Percentiles rank a stretch among this genome's conserved stretches.
Evolutionary conservation across 2,113 vertebrate species (phyloP).

Genomic region (Spheniscus mendiculus): DNA sequence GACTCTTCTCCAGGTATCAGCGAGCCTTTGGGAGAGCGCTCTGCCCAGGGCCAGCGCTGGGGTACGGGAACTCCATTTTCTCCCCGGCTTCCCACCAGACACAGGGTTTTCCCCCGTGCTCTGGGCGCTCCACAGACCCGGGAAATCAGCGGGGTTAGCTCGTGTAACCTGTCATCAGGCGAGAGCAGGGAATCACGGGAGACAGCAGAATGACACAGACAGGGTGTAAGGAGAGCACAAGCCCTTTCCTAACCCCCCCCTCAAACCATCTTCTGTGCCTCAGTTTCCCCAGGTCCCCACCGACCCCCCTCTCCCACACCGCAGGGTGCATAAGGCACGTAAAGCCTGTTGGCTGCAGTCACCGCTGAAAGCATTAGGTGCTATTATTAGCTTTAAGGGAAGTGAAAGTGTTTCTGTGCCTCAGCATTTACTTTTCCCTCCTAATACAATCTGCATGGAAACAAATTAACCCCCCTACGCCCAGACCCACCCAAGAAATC

Average conservation of each 20-base stretch:
- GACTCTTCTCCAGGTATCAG: background rate
- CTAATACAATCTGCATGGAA: background rate
- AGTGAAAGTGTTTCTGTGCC: constrained; percentile 22
- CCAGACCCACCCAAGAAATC: background rate
- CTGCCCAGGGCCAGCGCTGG: background rate
- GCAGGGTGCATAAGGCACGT: background rate
- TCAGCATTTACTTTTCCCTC: constrained; percentile 13
- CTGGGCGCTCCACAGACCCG: fast-evolving
- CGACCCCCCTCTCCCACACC: background rate
- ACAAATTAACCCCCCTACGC: background rate
- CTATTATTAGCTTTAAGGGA: constrained; percentile 47
- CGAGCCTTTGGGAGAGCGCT: background rate
- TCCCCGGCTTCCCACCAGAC: background rate
- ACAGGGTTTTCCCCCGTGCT: fast-evolving
- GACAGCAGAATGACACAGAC: background rate
- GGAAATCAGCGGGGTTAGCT: no score
- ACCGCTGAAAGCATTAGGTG: background rate
- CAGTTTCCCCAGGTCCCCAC: background rate
- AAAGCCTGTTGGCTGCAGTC: background rate
- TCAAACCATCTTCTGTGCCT: background rate
- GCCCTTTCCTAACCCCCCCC: background rate
- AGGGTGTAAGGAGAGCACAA: background rate
- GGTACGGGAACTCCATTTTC: background rate
- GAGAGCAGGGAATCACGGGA: background rate
- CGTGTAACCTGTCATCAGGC: fast-evolving